Percentiles rank a stretch among this genome's conserved stretches.
These are phyloP conservation scores for Euproctis similis DNA, from an alignment of 2,888 invertebrate species.

Conservation along the genomic window DNA sequence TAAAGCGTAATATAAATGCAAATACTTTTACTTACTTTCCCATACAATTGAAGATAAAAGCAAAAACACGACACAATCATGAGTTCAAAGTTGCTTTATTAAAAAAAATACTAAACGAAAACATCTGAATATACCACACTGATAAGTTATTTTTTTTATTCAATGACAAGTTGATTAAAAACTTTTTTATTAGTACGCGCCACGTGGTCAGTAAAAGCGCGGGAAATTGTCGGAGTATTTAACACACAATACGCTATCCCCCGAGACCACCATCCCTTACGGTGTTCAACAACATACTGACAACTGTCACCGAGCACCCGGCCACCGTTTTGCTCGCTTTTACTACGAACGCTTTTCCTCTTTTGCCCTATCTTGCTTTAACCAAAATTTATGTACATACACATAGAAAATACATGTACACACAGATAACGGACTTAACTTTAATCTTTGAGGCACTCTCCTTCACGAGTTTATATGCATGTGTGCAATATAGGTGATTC, in stretches of 20 bases:
- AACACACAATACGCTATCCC: constrained; percentile 41
- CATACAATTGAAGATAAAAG: constrained; percentile 45
- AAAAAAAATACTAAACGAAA: constrained; percentile 31
- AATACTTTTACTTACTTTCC: constrained; percentile 47
- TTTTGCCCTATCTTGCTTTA: constrained; percentile 63
- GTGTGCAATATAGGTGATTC: constrained; percentile 35
- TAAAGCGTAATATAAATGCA: too few relatives aligned
- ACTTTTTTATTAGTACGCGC: constrained; percentile 27
- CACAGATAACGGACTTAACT: constrained; percentile 47
- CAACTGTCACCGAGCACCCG: constrained; percentile 52
- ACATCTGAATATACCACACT: constrained; percentile 33
- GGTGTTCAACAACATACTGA: constrained; percentile 56
- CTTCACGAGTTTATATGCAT: constrained; percentile 15
- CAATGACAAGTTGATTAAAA: constrained; percentile 25
- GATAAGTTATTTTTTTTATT: constrained; percentile 24
- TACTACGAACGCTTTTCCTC: constrained; percentile 61
- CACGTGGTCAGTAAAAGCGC: constrained; percentile 53
- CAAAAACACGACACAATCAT: constrained; percentile 55
- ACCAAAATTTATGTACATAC: constrained; percentile 58
- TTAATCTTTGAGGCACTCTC: constrained; percentile 23
- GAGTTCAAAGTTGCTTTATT: constrained; percentile 39
- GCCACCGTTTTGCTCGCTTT: constrained; percentile 56
- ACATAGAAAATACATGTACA: constrained; percentile 47
- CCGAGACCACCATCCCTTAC: constrained; percentile 59
- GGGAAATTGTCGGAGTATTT: constrained; percentile 58